Base-by-base conservation (phyloP, 1,140 invertebrate genomes). In the Brachionus rotundiformis region DNA sequence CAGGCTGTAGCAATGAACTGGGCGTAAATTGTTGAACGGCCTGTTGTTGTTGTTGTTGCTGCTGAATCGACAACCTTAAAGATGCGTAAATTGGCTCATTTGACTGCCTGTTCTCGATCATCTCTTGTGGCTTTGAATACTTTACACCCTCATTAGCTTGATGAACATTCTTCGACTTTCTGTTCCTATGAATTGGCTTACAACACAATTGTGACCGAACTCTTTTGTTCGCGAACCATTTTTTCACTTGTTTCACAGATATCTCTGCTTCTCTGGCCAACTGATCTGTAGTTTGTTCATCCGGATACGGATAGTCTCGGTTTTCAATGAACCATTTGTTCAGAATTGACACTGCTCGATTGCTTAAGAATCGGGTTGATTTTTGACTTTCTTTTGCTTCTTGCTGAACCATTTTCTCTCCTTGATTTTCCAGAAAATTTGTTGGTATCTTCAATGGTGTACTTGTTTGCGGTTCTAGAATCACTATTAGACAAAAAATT, bases 211-310 rank as follows among this genome's bases (percentile, higher is more conserved):
- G 76, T 10, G 76, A 79, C 31, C 81, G 39, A 23, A 82, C 81
- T 36, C 81, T 27, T 82, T 73, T 68, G 47, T 82, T 82, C 2
- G 81, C 81, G 47, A 82, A 82, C 81, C 81, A 82, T 75, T 82
- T 82, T 82, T 82, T 82, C 0, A 82, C 81, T 82, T 82, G 81
- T 82, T 82, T 82, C 7, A 39, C n/a, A 6, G 54, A 47, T 25
- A 81, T 63, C 10, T 81, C 76, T 41, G 79, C 79, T 41, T 81
- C 79, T 65, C 27, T 47, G 3, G 79, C 79, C 29, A 81, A 68
- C 11, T n/a, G 27, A 68, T 68, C 63, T 10, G 79, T 81, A 31
- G 54, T 61, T 44, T 29, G 25, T 19, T 81, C 79, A 63, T 81
- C 79, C n/a, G 79, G 79, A 39, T 81, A 81, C n/a, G 79, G 79